These are phyloP conservation scores for Oophaga pumilio DNA, from an alignment of 2,113 vertebrate species.

Conservation along the genomic window DNA sequence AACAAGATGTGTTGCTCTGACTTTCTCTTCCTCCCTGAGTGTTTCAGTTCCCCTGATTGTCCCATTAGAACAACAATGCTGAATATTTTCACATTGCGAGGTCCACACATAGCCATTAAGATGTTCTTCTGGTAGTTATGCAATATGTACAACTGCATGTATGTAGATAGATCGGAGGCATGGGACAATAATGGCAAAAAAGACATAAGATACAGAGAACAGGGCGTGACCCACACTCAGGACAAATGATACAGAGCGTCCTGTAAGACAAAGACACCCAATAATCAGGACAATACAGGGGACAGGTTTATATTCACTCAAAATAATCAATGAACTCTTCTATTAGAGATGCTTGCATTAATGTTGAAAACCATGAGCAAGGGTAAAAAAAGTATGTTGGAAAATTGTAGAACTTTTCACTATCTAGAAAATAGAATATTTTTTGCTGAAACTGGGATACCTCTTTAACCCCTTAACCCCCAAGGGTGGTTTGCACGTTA, in stretches of 20 bases:
- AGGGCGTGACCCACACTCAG: background rate
- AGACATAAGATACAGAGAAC: background rate
- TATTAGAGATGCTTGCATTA: background rate
- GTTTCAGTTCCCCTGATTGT: background rate
- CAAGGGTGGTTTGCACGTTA: too few relatives aligned
- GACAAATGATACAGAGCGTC: background rate
- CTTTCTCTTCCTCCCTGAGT: background rate
- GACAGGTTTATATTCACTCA: too few relatives aligned
- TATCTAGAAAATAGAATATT: too few relatives aligned
- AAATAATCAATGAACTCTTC: too few relatives aligned
- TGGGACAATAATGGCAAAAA: conserved; percentile 6
- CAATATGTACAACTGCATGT: too few relatives aligned
- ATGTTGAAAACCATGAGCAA: too few relatives aligned
- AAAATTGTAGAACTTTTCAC: too few relatives aligned
- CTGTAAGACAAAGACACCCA: background rate
- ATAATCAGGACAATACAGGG: background rate
- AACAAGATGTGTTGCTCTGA: background rate
- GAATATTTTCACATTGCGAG: background rate
- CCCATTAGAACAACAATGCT: background rate
- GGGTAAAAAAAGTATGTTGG: too few relatives aligned
- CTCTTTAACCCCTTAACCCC: too few relatives aligned
- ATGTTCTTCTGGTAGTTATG: conserved; percentile 3
- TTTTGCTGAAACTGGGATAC: too few relatives aligned
- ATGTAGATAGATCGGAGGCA: background rate
- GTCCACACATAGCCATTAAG: background rate